A percentile compares a stretch with the other conserved stretches of the same genome.
Evolutionary conservation across 1,140 invertebrate genomes (phyloP).

Genomic region (Octopus sinensis): DNA sequence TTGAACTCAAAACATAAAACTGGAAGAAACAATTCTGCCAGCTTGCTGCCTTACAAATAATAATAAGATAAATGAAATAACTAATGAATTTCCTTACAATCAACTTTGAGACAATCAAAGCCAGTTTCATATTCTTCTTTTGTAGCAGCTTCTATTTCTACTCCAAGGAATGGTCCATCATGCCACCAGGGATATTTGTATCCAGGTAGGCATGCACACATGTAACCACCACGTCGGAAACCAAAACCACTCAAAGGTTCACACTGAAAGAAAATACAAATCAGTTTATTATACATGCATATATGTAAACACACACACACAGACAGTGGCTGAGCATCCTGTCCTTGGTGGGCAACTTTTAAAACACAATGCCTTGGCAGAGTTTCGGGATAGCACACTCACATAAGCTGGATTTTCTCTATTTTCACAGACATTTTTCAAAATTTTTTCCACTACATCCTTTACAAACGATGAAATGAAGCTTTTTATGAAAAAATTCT

Average conservation of each 20-base stretch:
- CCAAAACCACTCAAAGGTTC: constrained; percentile 95
- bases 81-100: constrained; percentile 68
- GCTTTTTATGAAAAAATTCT: no score
- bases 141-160: constrained; percentile 89
- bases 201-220: constrained; percentile 82
- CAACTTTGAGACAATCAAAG: constrained; percentile 87
- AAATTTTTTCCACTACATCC: no score
- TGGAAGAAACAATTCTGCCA: constrained; percentile 13
- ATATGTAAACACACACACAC: constrained; percentile 1
- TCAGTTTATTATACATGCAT: background rate
- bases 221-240: constrained; percentile 90
- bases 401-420: no score
- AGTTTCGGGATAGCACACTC: no score
- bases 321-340: background rate
- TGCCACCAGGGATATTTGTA: constrained; percentile 82
- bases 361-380: no score
- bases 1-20: no score
- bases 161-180: constrained; percentile 84
- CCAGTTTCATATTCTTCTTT: constrained; percentile 86
- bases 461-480: no score
- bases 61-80: background rate
- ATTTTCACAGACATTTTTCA: no score
- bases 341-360: background rate
- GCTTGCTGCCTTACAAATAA: constrained; percentile 30
- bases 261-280: constrained; percentile 66